Conservation (phyloP, 1,140 invertebrate species). For the Eulimnadia texana region DNA sequence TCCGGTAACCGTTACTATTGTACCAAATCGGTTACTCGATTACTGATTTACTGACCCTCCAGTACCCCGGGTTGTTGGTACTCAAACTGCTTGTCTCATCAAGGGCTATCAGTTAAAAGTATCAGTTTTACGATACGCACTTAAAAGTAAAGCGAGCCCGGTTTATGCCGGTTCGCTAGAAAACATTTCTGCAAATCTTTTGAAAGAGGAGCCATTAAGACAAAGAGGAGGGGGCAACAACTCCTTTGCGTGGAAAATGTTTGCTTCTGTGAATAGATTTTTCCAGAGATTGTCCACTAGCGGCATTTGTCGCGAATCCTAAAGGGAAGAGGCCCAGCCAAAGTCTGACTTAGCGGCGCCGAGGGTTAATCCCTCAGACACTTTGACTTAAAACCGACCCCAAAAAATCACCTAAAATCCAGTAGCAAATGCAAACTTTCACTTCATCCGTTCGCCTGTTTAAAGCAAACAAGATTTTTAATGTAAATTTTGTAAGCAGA, state of each 20-base stretch:
- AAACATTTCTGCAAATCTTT: neutral
- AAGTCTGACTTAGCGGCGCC: neutral
- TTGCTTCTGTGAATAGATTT: neutral
- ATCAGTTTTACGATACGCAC: neutral
- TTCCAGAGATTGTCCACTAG: neutral
- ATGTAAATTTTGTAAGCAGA: too few relatives aligned
- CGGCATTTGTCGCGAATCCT: too few relatives aligned
- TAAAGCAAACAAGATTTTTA: too few relatives aligned
- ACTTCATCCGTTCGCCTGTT: neutral
- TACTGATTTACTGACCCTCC: neutral
- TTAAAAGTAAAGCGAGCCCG: neutral
- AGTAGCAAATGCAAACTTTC: neutral
- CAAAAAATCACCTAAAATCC: neutral
- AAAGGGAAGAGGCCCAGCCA: too few relatives aligned
- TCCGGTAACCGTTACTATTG: neutral
- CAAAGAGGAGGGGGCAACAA: neutral
- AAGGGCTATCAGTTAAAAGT: neutral
- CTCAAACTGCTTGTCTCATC: too few relatives aligned
- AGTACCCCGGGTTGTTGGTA: too few relatives aligned
- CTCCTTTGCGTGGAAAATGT: neutral
- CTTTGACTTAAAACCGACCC: neutral
- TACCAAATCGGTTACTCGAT: neutral
- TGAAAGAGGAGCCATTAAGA: neutral
- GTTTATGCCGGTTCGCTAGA: neutral
- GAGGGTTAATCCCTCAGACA: neutral